These are phyloP conservation scores for Drosophila fungiperda DNA, from an alignment of 2,888 invertebrate species.

Conservation along the genomic window DNA sequence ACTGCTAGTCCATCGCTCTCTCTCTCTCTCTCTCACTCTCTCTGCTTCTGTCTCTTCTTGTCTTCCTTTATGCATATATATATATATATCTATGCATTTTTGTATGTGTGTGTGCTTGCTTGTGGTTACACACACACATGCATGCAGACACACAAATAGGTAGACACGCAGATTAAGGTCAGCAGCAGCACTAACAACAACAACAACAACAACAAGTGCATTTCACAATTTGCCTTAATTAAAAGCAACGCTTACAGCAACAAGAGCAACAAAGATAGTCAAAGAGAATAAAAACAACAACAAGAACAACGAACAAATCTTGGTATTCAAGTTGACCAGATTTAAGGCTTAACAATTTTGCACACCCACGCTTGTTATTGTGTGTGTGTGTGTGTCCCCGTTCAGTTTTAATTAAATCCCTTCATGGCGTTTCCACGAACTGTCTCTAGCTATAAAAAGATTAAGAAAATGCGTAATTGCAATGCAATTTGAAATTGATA, in stretches of 20 bases:
- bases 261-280: neutral
- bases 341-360: neutral
- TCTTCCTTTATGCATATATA: neutral
- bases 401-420: neutral
- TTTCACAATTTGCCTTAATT: constrained; percentile 14
- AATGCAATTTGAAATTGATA: neutral
- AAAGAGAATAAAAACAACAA: neutral
- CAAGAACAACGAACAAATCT: neutral
- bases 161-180: constrained; percentile 49
- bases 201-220: constrained; percentile 15
- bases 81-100: neutral
- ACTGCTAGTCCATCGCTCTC: neutral
- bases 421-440: neutral
- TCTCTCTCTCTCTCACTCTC: neutral
- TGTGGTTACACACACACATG: neutral
- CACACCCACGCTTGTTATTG: neutral
- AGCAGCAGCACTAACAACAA: constrained; percentile 21
- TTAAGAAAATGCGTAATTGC: neutral
- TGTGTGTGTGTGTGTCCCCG: neutral
- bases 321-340: neutral
- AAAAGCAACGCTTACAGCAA: constrained; percentile 12
- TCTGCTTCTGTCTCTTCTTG: neutral
- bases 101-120: neutral
- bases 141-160: constrained; percentile 2
- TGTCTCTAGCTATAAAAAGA: neutral